Conservation (phyloP, 2,888 invertebrate species). For the Bellardia bayeri region DNA sequence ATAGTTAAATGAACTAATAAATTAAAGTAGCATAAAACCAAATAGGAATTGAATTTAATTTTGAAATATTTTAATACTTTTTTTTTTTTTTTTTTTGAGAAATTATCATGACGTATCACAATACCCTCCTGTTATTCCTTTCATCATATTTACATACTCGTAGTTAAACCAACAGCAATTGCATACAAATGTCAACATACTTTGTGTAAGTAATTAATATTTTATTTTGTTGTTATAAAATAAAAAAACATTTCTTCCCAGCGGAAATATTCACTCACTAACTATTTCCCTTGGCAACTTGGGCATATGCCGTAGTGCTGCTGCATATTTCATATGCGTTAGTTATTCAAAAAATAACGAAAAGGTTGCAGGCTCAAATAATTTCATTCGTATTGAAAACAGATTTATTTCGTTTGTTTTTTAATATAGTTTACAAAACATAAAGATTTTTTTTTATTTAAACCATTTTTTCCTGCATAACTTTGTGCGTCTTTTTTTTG, state of each 20-base stretch:
- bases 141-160: no score
- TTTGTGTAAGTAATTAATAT: not conserved
- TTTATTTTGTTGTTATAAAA: not conserved
- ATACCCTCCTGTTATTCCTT: no score
- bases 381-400: not conserved
- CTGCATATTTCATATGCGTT: not conserved
- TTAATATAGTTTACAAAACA: not conserved
- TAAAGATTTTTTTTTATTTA: not conserved
- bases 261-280: constrained; percentile 26
- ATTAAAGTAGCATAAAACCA: no score
- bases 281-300: constrained; percentile 4
- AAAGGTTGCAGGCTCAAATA: not conserved
- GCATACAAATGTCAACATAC: not conserved
- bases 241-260: not conserved
- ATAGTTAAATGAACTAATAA: no score
- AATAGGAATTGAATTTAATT: no score
- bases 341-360: not conserved
- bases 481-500: not conserved
- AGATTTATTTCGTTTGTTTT: not conserved
- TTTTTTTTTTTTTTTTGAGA: no score
- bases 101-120: no score
- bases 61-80: no score
- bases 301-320: not conserved
- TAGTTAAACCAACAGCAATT: not conserved
- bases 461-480: not conserved